phyloP scores from a whole-genome alignment of 2,888 invertebrate genomes.

The Lampropteryx suffumata region DNA sequence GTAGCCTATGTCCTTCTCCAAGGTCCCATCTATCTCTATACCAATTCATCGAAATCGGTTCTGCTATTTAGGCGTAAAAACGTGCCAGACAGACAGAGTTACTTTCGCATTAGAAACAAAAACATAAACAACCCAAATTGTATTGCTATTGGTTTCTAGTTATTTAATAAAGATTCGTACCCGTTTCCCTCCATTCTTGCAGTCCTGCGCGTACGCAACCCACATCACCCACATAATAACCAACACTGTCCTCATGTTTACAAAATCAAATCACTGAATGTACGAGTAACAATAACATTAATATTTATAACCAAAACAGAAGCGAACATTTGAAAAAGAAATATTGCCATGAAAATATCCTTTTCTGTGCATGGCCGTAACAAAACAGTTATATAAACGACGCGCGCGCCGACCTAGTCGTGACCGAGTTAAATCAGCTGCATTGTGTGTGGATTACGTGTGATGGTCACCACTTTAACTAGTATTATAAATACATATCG shows the following conservation, averaged over 20 bases:
- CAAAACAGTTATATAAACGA: slow-evolving; percentile 34
- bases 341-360: slow-evolving; percentile 13
- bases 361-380: slow-evolving; percentile 16
- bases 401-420: slow-evolving; percentile 50
- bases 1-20: no score
- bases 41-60: no score
- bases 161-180: slow-evolving; percentile 42
- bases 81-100: no score
- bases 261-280: neutral
- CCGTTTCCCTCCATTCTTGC: slow-evolving; percentile 64
- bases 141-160: no score
- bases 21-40: no score
- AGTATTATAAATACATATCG: neutral
- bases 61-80: no score
- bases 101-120: no score
- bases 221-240: slow-evolving; percentile 38
- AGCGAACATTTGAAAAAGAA: neutral
- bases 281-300: no score
- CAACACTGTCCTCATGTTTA: slow-evolving; percentile 21
- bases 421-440: slow-evolving; percentile 55
- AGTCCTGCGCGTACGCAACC: slow-evolving; percentile 56
- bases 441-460: slow-evolving; percentile 42
- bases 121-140: no score
- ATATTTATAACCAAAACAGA: no score
- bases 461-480: slow-evolving; percentile 23